Base-by-base conservation (phyloP, 2,888 invertebrate genomes). In the Drosophila neoperkinsi region DNA sequence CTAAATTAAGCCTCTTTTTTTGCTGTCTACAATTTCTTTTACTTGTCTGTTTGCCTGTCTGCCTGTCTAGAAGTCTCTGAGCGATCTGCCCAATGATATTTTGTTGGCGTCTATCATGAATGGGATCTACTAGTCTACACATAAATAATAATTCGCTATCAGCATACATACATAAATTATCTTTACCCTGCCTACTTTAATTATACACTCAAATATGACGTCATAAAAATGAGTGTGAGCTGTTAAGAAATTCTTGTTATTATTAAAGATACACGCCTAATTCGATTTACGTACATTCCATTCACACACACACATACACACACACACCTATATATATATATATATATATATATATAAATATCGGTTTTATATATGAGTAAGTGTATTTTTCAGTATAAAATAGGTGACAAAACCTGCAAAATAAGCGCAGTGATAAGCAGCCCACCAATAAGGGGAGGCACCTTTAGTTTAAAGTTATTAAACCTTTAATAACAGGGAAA, bases 131-230 rank as follows among this genome's bases (percentile, higher is more conserved):
- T 11, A 28, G 18, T 49, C 13, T n/a, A 21, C 41, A 59, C 11
- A 46, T 9, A 53, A 49, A 43, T 33, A 43, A 55, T 41, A 77
- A 25, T 53, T 34, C 31, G 36, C 50, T 52, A 65, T 61, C 64
- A 38, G 65, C 28, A 71, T 52, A 46, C 51, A 59, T 62, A 65
- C 55, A 65, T 71, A 50, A 57, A 76, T 72, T 72, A 76, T 76
- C 76, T 71, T 71, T 71, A 16, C 33, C 49, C 33, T 64, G 64
- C 43, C 62, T 56, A 56, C 56, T 75, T 59, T 43, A 72, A 75
- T 69, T 72, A 71, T 71, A 55, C 63, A 74, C 41, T 51, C 28
- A 55, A 21, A 31, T 53, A 75, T 78, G 79, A 78, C 77, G 77
- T 78, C 77, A 78, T 78, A 41, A 51, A 6, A 52, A 77, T 73